Conservation (phyloP, 2,113 vertebrate species). For the Corythornis cristatus region DNA sequence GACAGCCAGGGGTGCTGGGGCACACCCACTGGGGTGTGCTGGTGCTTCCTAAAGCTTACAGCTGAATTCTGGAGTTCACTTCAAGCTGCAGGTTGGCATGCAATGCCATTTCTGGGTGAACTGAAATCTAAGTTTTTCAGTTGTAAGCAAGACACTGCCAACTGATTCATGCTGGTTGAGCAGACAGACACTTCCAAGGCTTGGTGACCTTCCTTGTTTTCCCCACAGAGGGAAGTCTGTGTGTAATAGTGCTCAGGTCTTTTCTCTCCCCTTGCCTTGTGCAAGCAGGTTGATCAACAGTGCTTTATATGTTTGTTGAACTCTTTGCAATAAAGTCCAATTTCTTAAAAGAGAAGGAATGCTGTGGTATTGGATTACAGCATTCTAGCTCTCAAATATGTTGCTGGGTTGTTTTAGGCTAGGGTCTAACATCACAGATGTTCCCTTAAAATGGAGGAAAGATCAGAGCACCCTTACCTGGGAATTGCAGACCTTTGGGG, state of each 20-base stretch:
- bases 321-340: not conserved
- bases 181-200: not conserved
- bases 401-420: slow-evolving; percentile 24
- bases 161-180: not conserved
- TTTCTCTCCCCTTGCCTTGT: not conserved
- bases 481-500: not conserved
- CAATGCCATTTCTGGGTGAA: not conserved
- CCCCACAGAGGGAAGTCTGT: not conserved
- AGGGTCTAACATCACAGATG: not conserved
- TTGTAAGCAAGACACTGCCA: not conserved
- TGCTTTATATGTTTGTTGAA: not conserved
- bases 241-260: not conserved
- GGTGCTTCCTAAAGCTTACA: not conserved
- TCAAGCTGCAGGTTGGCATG: not conserved
- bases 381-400: not conserved
- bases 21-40: fast-evolving
- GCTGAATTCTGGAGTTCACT: not conserved
- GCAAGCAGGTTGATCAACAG: not conserved
- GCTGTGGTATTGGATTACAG: not conserved
- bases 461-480: not conserved
- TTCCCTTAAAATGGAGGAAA: slow-evolving; percentile 10
- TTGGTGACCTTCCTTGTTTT: not conserved
- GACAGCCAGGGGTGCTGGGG: fast-evolving
- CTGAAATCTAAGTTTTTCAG: not conserved
- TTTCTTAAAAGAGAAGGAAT: slow-evolving; percentile 20